Evolutionary conservation across 1,140 invertebrate species (phyloP).

Genomic region (Drosophila aff.): DNA sequence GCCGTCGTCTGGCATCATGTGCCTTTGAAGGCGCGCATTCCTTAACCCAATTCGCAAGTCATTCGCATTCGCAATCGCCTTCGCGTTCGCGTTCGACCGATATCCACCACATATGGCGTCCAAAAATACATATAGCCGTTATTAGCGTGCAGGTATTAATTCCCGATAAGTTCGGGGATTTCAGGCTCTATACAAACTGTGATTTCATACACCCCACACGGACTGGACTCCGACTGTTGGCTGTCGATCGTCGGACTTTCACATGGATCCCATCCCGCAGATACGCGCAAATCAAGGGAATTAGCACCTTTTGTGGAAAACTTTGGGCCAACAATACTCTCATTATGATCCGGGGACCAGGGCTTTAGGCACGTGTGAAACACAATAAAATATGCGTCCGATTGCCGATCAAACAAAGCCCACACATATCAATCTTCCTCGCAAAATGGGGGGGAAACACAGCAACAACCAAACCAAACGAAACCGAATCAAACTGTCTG

Average conservation of each 20-base stretch:
- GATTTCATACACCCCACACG: slow-evolving; percentile 46
- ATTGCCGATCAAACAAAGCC: slow-evolving; percentile 69
- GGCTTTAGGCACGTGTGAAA: slow-evolving; percentile 62
- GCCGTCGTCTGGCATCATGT: slow-evolving; percentile 60
- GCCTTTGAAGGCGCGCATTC: slow-evolving; percentile 49
- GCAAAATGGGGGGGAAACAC: background rate
- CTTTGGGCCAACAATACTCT: slow-evolving; percentile 66
- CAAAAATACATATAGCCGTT: slow-evolving; percentile 52
- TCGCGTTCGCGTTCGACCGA: slow-evolving; percentile 22
- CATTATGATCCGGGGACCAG: slow-evolving; percentile 18
- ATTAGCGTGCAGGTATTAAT: slow-evolving; percentile 76
- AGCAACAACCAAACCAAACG: slow-evolving; percentile 4
- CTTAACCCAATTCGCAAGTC: slow-evolving; percentile 74
- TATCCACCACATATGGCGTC: slow-evolving; percentile 28
- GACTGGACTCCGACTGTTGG: background rate
- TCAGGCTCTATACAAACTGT: slow-evolving; percentile 47
- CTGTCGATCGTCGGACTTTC: slow-evolving; percentile 35
- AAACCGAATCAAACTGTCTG: slow-evolving; percentile 28
- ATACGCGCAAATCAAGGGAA: slow-evolving; percentile 46
- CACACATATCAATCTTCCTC: slow-evolving; percentile 69
- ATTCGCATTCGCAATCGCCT: slow-evolving; percentile 35
- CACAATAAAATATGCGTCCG: slow-evolving; percentile 55
- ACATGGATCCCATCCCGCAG: slow-evolving; percentile 22
- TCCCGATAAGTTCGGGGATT: slow-evolving; percentile 68
- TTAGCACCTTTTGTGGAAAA: slow-evolving; percentile 80